Percentiles rank a stretch among this genome's conserved stretches.
Conservation (phyloP, 2,888 invertebrate species). For the Acleris literana region DNA sequence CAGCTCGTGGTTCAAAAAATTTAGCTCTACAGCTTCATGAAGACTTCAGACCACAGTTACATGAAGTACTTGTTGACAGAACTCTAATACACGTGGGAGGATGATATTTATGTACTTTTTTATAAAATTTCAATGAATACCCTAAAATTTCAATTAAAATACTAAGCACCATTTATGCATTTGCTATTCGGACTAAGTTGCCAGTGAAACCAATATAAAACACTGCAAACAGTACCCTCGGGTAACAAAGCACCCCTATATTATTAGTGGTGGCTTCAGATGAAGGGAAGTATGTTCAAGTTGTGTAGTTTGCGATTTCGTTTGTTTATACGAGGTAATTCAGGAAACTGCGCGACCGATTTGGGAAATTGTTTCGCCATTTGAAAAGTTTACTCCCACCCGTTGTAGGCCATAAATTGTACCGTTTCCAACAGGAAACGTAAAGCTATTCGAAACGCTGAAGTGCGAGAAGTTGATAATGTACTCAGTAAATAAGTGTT, state of each 20-base stretch:
- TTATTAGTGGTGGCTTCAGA: constrained; percentile 16
- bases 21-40: no score
- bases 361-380: constrained; percentile 38
- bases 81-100: no score
- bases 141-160: no score
- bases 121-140: no score
- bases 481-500: constrained; percentile 32
- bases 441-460: constrained; percentile 33
- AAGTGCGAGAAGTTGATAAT: constrained; percentile 33
- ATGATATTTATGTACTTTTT: no score
- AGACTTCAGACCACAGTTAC: no score
- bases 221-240: not conserved
- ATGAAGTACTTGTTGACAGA: no score
- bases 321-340: constrained; percentile 36
- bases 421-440: constrained; percentile 32
- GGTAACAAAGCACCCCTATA: constrained; percentile 15
- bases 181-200: no score
- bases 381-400: constrained; percentile 35
- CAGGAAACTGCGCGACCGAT: constrained; percentile 37
- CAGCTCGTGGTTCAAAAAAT: no score
- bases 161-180: no score
- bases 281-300: constrained; percentile 25
- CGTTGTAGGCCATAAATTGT: constrained; percentile 35
- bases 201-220: no score
- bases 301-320: constrained; percentile 29